Base-by-base conservation (phyloP, 2,888 invertebrate species). In the Platycheirus albimanus region DNA sequence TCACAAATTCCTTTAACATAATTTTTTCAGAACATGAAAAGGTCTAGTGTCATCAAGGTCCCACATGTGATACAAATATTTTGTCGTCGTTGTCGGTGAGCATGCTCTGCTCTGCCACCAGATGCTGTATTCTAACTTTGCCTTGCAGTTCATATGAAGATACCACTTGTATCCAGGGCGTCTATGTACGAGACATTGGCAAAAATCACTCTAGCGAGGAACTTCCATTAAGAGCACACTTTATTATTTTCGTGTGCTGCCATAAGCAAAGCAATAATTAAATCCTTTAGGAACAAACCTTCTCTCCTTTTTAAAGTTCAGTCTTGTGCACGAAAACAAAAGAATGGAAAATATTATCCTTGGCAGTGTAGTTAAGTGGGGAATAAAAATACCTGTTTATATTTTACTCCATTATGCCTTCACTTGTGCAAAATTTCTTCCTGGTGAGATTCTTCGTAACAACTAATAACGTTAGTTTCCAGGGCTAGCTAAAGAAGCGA, bases 251-350 rank as follows among this genome's bases (percentile, higher is more conserved):
- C 61, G 38, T 74, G 54, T 52, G 61, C 38, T 64, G 54, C 38
- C 63, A 80, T 63, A 54, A 79, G 75, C 64, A 49, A 20, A 11
- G 51, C 69, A 64, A 56, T 70, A 80, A 80, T 80, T 80, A 70
- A 80, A 80, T 75, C 56, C 75, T 64, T 43, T 43, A 69, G 4
- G 19, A 38, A 13, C n/a, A n/a, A n/a, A n/a, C n/a, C n/a, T n/a
- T n/a, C n/a, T n/a, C 17, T 17, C 33, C 17, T n/a, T 11, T 30
- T 11, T 7, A n/a, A n/a, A n/a, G n/a, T 24, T 11, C 17, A 2
- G 17, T 52, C 33, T 11, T 52, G 33, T 30, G 17, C 11, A 33
- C 11, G 17, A 33, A 52, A 52, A 3, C 24, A 58, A 67, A 51
- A 75, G 43, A 33, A 6, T n/a, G 41, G 51, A 43, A 63, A 45